Evolutionary conservation across 2,888 invertebrate species (phyloP), one percentile per base, ranked within the genome.

Genomic region (Ormyrus pomaceus): DNA sequence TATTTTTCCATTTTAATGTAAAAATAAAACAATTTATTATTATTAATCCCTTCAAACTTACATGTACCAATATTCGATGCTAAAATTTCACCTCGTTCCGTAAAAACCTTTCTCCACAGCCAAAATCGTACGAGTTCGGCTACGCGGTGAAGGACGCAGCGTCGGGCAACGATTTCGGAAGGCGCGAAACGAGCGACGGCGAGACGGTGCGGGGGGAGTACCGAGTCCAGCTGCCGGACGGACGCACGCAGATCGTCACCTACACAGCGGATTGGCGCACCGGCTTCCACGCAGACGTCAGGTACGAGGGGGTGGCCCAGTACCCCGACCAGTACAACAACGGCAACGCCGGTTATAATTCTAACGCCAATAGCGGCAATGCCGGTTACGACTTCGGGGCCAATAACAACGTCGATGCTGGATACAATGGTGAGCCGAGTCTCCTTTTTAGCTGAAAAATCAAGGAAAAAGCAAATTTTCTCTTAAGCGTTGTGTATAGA

Each of bases 221-320:
- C 89, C 90, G 93, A 64, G 93, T 93, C 0, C 92, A 92, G 61
- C 91, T 94, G 80, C 91, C 94, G 87, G 94, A 94, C 85, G 94
- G 94, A 55, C 91, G 94, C 72, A 92, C 92, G 19, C 94, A 94
- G 89, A 93, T 93, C 83, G 95, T 95, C 72, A 94, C 94, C 0
- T 96, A 95, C 91, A 95, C 95, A 85, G 96, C 95, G 0, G 95
- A 95, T 86, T 95, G 95, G 95, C 92, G 94, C 87, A 94, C 94
- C 0, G 96, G 96, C 0, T 96, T 95, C 92, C 95, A 95, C 88
- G 96, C 96, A 7, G 95, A 95, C 84, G 95, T 95, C 8, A 92
- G 93, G 82, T 95, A 95, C 88, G 95, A 95, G 87, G 95, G 95
- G 0, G 93, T 94, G 82, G 95, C 95, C 0, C 92, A 91, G 45